Percentiles rank a stretch among this genome's conserved stretches.
These are phyloP conservation scores for Gallinago solitaria DNA, from an alignment of 2,797 vertebrate genomes.

Conservation along the genomic window DNA sequence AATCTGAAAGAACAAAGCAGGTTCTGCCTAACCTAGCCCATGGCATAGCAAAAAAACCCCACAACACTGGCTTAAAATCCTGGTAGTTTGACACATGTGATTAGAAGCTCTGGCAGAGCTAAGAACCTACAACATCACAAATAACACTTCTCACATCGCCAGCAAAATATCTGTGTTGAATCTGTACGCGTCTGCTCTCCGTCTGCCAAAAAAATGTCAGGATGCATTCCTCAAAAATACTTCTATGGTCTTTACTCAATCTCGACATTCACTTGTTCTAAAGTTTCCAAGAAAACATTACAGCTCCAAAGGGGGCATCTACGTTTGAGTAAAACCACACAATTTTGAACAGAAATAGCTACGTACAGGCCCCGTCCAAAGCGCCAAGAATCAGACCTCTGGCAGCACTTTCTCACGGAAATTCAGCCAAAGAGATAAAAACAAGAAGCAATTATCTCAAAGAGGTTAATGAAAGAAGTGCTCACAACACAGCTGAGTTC, in stretches of 20 bases:
- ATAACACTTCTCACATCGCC: constrained; percentile 3
- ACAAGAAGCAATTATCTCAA: not conserved
- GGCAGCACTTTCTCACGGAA: not conserved
- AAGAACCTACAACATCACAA: constrained; percentile 19
- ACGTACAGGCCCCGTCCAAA: not conserved
- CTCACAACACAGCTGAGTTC: not conserved
- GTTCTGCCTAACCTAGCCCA: not conserved
- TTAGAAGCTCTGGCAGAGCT: constrained; percentile 57
- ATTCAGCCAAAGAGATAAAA: not conserved
- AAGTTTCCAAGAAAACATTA: constrained; percentile 62
- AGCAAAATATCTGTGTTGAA: constrained; percentile 37
- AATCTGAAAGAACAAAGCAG: not conserved
- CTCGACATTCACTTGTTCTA: constrained; percentile 57
- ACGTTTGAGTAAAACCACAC: constrained; percentile 7
- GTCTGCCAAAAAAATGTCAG: constrained; percentile 70
- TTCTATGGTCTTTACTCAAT: constrained; percentile 28
- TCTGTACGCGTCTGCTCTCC: constrained; percentile 8
- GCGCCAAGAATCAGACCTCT: not conserved
- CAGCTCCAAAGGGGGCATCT: constrained; percentile 36
- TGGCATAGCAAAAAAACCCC: not conserved
- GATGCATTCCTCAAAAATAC: constrained; percentile 59
- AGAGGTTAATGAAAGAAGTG: not conserved
- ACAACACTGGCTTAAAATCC: not conserved
- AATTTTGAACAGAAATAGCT: not conserved
- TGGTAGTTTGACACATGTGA: constrained; percentile 26